Evolutionary conservation across 2,113 vertebrate genomes (phyloP).

Genomic region (Gulo gulo): DNA sequence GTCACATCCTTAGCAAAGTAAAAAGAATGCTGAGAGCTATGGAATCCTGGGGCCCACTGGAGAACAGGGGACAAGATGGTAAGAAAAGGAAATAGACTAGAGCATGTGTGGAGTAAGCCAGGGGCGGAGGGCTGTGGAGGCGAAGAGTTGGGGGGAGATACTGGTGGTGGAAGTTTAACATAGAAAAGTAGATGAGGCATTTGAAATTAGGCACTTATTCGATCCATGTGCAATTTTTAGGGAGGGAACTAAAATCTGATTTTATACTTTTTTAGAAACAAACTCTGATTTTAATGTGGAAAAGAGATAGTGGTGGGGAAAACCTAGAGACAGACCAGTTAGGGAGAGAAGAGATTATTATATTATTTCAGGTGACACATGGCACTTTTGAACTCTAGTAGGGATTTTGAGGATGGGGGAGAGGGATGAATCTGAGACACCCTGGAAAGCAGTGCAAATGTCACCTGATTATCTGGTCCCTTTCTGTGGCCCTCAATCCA

Average conservation of each 20-base stretch:
- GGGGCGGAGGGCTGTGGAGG: not conserved
- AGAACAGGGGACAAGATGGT: not conserved
- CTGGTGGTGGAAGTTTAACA: not conserved
- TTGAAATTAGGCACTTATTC: not conserved
- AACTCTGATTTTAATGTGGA: not conserved
- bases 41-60: too few relatives aligned
- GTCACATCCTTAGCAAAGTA: not conserved
- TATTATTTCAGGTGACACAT: not conserved
- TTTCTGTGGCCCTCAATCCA: not conserved
- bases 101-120: not conserved
- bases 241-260: not conserved
- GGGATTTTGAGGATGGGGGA: not conserved
- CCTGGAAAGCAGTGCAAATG: not conserved
- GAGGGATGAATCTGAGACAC: not conserved
- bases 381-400: not conserved
- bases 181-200: not conserved
- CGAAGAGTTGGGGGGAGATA: too few relatives aligned
- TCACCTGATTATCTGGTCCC: not conserved
- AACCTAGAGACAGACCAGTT: not conserved
- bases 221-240: not conserved
- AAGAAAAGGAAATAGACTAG: not conserved
- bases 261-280: slow-evolving; percentile 12
- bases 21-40: not conserved
- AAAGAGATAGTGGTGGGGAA: not conserved
- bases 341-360: not conserved